Evolutionary conservation across 2,888 invertebrate genomes (phyloP).

Genomic region (Stomorhina lunata): DNA sequence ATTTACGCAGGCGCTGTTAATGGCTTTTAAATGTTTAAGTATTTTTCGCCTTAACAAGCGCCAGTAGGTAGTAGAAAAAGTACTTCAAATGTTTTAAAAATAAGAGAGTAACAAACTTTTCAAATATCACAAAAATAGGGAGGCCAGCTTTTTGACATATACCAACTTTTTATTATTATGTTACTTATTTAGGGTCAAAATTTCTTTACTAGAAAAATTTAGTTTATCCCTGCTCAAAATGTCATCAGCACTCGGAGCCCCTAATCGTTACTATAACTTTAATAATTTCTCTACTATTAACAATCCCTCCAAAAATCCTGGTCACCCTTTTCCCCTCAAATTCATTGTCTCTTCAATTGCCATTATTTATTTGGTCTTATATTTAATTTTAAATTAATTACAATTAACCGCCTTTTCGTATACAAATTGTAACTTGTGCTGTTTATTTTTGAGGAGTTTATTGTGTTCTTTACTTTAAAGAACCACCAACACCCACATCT

Average conservation of each 20-base stretch:
- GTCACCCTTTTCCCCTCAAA: too few species aligned
- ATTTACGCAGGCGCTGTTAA: conserved; percentile 22
- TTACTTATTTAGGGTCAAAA: too few species aligned
- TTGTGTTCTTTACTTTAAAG: not conserved
- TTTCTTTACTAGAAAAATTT: too few species aligned
- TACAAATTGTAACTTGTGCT: not conserved
- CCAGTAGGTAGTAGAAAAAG: not conserved
- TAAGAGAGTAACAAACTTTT: not conserved
- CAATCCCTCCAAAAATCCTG: too few species aligned
- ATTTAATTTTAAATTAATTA: conserved; percentile 39
- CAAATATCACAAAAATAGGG: not conserved
- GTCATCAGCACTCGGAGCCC: too few species aligned
- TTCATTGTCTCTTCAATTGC: not conserved
- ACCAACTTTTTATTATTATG: too few species aligned
- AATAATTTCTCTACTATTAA: too few species aligned
- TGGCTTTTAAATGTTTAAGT: not conserved
- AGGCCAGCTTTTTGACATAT: not conserved
- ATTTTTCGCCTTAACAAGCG: not conserved
- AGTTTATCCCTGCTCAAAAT: too few species aligned
- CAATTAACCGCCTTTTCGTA: conserved; percentile 13
- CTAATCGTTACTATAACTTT: too few species aligned
- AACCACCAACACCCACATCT: not conserved
- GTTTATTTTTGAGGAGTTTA: too few species aligned
- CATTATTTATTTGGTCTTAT: conserved; percentile 13
- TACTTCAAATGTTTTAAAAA: not conserved